Conservation (phyloP, 2,888 invertebrate genomes). For the Aradus depressus region DNA sequence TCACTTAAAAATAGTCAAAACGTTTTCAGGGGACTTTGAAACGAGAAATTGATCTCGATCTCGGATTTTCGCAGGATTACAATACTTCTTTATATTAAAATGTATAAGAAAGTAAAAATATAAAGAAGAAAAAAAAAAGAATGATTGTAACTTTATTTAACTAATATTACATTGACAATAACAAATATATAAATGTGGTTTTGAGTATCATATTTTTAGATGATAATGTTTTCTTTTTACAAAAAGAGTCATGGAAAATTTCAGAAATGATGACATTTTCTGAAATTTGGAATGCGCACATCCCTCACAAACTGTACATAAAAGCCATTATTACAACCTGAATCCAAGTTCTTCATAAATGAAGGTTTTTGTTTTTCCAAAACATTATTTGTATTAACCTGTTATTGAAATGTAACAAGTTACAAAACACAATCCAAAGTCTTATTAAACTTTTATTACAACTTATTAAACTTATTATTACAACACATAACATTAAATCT, state of each 20-base stretch:
- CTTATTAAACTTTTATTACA: too few species aligned
- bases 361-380: neutral
- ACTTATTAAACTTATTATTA: too few species aligned
- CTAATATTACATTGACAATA: constrained; percentile 25
- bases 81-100: too few species aligned
- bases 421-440: constrained; percentile 1
- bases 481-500: constrained; percentile 16
- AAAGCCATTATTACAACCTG: neutral
- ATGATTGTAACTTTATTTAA: constrained; percentile 24
- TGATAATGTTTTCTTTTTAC: constrained; percentile 2
- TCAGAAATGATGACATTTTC: too few species aligned
- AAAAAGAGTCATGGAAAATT: neutral
- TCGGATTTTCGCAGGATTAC: too few species aligned
- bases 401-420: constrained; percentile 1
- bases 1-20: too few species aligned
- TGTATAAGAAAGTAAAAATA: too few species aligned
- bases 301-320: too few species aligned
- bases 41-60: too few species aligned
- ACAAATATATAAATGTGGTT: constrained; percentile 26
- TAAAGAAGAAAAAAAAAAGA: constrained; percentile 14
- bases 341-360: neutral
- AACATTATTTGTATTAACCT: constrained; percentile 1
- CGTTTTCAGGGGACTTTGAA: too few species aligned
- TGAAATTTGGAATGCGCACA: too few species aligned
- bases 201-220: constrained; percentile 13